Evolutionary conservation across 2,797 vertebrate species (phyloP).

Genomic region (Sphaeramia orbicularis): DNA sequence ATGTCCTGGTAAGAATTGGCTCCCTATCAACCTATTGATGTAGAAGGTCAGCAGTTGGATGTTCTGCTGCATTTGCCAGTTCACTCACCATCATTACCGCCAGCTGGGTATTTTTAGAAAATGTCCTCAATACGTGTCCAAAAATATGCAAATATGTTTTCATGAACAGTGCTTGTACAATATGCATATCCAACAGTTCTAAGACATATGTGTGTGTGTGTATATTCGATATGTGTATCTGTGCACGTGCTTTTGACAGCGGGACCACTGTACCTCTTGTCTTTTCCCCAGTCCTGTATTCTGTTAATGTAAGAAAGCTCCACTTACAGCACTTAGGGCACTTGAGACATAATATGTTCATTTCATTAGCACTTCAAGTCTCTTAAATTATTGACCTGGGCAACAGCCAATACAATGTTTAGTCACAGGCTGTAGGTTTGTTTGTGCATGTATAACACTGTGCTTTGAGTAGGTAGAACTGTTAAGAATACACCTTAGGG

Average conservation of each 20-base stretch:
- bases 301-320: slow-evolving; percentile 34
- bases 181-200: background rate
- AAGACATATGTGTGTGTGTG: background rate
- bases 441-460: background rate
- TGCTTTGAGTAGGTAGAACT: background rate
- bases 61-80: slow-evolving; percentile 54
- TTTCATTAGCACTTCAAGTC: slow-evolving; percentile 64
- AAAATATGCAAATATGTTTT: background rate
- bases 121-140: background rate
- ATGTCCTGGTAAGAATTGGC: slow-evolving; percentile 68
- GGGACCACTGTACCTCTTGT: background rate
- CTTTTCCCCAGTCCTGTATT: background rate
- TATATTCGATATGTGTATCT: background rate
- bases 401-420: slow-evolving; percentile 28
- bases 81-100: slow-evolving; percentile 22
- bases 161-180: background rate
- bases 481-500: background rate
- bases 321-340: slow-evolving; percentile 49
- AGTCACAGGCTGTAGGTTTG: slow-evolving; percentile 26
- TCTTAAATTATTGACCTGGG: slow-evolving; percentile 74
- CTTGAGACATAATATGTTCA: slow-evolving; percentile 60
- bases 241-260: background rate
- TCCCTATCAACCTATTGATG: slow-evolving; percentile 69
- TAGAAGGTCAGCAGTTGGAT: slow-evolving; percentile 73
- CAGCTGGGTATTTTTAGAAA: slow-evolving; percentile 13